Base-by-base conservation (phyloP, 2,888 invertebrate species). In the Phyllotreta striolata region DNA sequence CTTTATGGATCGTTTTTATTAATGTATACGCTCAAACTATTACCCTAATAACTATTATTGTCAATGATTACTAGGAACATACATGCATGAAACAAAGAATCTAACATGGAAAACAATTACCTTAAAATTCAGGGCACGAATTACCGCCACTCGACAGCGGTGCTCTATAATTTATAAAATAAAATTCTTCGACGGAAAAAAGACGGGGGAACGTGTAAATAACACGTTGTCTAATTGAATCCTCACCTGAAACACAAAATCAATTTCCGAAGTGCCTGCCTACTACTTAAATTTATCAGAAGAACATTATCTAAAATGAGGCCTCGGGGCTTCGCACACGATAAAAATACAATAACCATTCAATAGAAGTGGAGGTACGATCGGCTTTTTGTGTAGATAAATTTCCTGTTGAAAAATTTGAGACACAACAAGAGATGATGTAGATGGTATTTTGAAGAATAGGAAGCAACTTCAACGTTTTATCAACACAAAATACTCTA, bases 161-260 rank as follows among this genome's bases (percentile, higher is more conserved):
- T 10, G 8, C 10, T 24, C 60, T 52, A 60, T 60, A 54, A 60
- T 60, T 60, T 44, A 57, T 37, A 35, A 51, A 58, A 58, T 41
- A 51, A 49, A 58, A 51, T 41, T 58, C 34, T 10, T 7, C 3
- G 10, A 37, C 41, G 9, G 12, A 34, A 60, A 60, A 60, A 52
- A 37, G 46, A 60, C 12, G 24, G 37, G 38, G 44, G 37, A 66
- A 44, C 60, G 55, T 56, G 66, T 62, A 64, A 64, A 66, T 62
- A 64, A 63, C 63, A 55, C 49, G 66, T 51, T 59, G 39, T 57
- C 35, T 62, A 66, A 66, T 63, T 62, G 62, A 66, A 61, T 59
- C 46, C 55, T 63, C 63, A 64, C 63, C 62, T 62, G 35, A 8
- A 51, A 63, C 56, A 54, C 55, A 58, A 64, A 63, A 66, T 62